These are phyloP conservation scores for Callipepla californica DNA, from an alignment of 2,113 vertebrate genomes.

Conservation along the genomic window DNA sequence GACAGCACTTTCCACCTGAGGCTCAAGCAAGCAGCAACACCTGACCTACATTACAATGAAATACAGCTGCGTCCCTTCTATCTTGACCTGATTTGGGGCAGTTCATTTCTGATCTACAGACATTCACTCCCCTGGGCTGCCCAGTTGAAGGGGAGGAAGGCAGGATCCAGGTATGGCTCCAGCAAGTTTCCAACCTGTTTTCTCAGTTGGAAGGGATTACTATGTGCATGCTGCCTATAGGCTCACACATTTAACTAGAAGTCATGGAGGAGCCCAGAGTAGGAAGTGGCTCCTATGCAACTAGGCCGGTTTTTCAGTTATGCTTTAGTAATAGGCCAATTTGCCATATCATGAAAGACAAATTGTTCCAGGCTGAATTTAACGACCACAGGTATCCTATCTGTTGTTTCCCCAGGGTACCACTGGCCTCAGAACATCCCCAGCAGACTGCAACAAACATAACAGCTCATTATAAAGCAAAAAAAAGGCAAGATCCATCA, in stretches of 20 bases:
- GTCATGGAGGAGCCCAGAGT: not conserved
- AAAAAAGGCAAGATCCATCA: not conserved
- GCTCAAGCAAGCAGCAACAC: not conserved
- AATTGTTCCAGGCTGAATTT: not conserved
- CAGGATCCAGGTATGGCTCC: not conserved
- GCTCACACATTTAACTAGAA: not conserved
- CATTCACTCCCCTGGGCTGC: not conserved
- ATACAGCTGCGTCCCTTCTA: not conserved
- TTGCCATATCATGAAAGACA: not conserved
- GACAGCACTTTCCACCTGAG: not conserved
- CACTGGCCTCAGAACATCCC: not conserved
- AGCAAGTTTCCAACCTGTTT: not conserved
- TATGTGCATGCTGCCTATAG: not conserved
- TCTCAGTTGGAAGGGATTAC: not conserved
- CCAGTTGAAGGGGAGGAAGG: not conserved
- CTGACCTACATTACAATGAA: not conserved
- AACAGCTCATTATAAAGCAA: slow-evolving; percentile 50
- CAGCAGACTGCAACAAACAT: slow-evolving; percentile 13
- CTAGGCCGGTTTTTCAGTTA: not conserved
- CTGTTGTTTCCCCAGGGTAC: not conserved
- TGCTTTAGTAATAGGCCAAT: not conserved
- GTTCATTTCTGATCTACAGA: accelerated
- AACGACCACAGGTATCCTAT: not conserved
- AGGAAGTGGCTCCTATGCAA: not conserved
- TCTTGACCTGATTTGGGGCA: not conserved